phyloP scores from a whole-genome alignment of 2,797 vertebrate genomes.

The Australoheros facetus region DNA sequence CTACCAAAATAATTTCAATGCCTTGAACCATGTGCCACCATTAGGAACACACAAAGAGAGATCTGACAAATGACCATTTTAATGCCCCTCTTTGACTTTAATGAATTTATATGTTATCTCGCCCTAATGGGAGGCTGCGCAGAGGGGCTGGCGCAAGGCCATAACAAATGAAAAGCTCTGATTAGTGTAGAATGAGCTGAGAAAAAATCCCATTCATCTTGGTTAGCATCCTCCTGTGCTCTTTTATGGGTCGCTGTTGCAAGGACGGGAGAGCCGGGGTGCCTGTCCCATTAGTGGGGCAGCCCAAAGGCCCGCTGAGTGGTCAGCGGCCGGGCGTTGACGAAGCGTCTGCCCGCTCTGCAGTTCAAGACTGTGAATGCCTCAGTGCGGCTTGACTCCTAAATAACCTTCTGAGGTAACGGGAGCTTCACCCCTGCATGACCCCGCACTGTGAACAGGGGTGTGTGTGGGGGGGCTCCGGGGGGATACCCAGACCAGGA shows the following conservation, averaged over 20 bases:
- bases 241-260: constrained; percentile 82
- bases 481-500: constrained; percentile 75
- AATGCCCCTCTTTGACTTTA: constrained; percentile 85
- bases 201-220: constrained; percentile 83
- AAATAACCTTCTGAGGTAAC: constrained; percentile 84
- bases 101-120: constrained; percentile 86
- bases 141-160: constrained; percentile 77
- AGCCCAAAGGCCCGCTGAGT: constrained; percentile 68
- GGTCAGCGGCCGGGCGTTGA: constrained; percentile 77
- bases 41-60: constrained; percentile 82
- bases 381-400: constrained; percentile 81
- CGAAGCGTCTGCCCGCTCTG: constrained; percentile 77
- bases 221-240: constrained; percentile 84
- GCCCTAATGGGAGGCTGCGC: constrained; percentile 74
- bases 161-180: constrained; percentile 84
- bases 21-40: constrained; percentile 84
- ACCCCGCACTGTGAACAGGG: constrained; percentile 80
- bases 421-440: constrained; percentile 84
- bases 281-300: constrained; percentile 76
- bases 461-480: constrained; percentile 67
- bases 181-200: constrained; percentile 84
- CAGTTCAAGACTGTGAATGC: constrained; percentile 79
- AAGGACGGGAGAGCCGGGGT: constrained; percentile 72
- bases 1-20: constrained; percentile 75
- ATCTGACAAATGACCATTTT: constrained; percentile 83